Conservation (phyloP, 2,797 vertebrate genomes). For the Muscicapa striata region DNA sequence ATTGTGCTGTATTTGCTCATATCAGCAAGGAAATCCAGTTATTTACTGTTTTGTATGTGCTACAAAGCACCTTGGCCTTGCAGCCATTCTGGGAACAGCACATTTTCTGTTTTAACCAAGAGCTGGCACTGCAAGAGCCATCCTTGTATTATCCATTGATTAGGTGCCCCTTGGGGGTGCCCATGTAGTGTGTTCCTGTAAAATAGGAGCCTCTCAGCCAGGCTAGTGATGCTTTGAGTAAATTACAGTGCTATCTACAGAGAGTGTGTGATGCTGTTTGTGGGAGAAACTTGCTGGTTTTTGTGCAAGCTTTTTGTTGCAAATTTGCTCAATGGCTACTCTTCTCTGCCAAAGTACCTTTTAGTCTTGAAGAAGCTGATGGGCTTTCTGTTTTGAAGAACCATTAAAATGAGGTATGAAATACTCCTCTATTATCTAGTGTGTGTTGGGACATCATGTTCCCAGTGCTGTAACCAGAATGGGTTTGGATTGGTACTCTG, state of each 20-base stretch:
- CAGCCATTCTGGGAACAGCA: background rate
- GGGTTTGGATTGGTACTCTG: background rate
- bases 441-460: background rate
- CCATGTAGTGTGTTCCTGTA: background rate
- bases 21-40: background rate
- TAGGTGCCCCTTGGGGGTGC: background rate
- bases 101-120: background rate
- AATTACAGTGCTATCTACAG: background rate
- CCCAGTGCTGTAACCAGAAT: background rate
- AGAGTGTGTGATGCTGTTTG: background rate
- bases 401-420: background rate
- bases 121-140: background rate
- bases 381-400: slow-evolving; percentile 11
- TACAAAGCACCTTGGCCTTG: background rate
- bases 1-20: background rate
- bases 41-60: background rate
- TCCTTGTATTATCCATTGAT: background rate
- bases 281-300: background rate
- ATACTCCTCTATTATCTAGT: background rate
- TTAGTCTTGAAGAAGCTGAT: background rate
- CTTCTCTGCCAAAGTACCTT: background rate
- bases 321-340: background rate
- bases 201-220: slow-evolving; percentile 1
- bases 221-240: background rate
- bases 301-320: background rate